Percentiles rank a stretch among this genome's conserved stretches.
Evolutionary conservation across 2,888 invertebrate species (phyloP).

Genomic region (Phortica magna): DNA sequence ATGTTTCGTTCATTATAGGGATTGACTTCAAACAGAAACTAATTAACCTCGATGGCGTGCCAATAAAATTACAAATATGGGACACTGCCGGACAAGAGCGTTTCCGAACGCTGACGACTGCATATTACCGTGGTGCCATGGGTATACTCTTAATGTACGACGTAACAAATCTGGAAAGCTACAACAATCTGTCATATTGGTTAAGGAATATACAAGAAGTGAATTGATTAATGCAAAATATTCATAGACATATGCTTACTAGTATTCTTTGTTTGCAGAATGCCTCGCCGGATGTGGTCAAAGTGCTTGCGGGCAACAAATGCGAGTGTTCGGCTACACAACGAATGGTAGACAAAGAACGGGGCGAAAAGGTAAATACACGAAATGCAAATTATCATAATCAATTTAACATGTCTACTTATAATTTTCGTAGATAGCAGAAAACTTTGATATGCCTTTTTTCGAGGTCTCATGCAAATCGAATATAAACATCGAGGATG

Average conservation of each 20-base stretch:
- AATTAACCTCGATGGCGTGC: constrained; percentile 90
- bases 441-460: constrained; percentile 92
- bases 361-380: constrained; percentile 86
- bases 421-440: constrained; percentile 84
- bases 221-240: constrained; percentile 42
- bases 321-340: constrained; percentile 87
- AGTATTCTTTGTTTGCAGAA: constrained; percentile 80
- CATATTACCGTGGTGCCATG: constrained; percentile 94
- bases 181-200: constrained; percentile 94
- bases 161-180: constrained; percentile 93
- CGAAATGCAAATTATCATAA: background rate
- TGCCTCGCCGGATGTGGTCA: constrained; percentile 91
- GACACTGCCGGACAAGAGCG: constrained; percentile 87
- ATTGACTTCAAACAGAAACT: constrained; percentile 95
- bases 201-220: constrained; percentile 93
- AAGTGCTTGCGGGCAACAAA: constrained; percentile 91
- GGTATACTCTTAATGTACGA: constrained; percentile 95
- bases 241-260: background rate
- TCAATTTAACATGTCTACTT: background rate
- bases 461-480: constrained; percentile 93
- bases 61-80: constrained; percentile 86
- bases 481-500: constrained; percentile 90
- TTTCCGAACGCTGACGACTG: constrained; percentile 88
- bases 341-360: constrained; percentile 87
- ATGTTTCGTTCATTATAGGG: constrained; percentile 79